phyloP scores from a whole-genome alignment of 2,888 invertebrate species.

The Acleris sparsana region DNA sequence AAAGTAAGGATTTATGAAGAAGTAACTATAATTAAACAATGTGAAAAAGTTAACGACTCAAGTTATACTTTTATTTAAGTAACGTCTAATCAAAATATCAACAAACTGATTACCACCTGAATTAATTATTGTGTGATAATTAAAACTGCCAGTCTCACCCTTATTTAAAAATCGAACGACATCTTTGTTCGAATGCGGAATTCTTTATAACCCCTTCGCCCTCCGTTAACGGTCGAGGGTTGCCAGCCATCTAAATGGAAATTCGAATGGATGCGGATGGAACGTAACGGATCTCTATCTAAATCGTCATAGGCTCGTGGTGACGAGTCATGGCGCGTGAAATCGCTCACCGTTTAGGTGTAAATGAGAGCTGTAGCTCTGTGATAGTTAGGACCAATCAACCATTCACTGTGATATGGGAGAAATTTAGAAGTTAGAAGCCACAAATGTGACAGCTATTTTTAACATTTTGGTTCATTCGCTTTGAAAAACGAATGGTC shows the following conservation, averaged over 20 bases:
- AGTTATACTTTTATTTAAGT: too few relatives aligned
- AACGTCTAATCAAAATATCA: too few relatives aligned
- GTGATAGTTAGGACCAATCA: not conserved
- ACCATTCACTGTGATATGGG: not conserved
- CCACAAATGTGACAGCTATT: too few relatives aligned
- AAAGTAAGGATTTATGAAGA: too few relatives aligned
- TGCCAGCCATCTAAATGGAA: slow-evolving; percentile 36
- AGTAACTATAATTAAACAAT: too few relatives aligned
- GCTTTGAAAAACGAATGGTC: too few relatives aligned
- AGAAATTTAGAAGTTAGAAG: too few relatives aligned
- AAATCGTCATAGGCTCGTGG: slow-evolving; percentile 31
- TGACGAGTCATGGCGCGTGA: slow-evolving; percentile 21
- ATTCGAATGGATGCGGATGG: slow-evolving; percentile 29
- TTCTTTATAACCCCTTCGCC: slow-evolving; percentile 32
- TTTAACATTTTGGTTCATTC: too few relatives aligned
- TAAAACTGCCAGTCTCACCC: not conserved
- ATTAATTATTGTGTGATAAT: too few relatives aligned
- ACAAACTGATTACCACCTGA: too few relatives aligned
- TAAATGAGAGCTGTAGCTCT: too few relatives aligned
- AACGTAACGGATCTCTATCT: slow-evolving; percentile 35
- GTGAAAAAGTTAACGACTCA: too few relatives aligned
- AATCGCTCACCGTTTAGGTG: slow-evolving; percentile 18
- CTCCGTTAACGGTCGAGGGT: slow-evolving; percentile 34
- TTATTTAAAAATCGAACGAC: slow-evolving; percentile 20
- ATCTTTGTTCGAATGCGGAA: slow-evolving; percentile 32